Base-by-base conservation (phyloP, 1,140 invertebrate species). In the Aradophagus sp. region DNA sequence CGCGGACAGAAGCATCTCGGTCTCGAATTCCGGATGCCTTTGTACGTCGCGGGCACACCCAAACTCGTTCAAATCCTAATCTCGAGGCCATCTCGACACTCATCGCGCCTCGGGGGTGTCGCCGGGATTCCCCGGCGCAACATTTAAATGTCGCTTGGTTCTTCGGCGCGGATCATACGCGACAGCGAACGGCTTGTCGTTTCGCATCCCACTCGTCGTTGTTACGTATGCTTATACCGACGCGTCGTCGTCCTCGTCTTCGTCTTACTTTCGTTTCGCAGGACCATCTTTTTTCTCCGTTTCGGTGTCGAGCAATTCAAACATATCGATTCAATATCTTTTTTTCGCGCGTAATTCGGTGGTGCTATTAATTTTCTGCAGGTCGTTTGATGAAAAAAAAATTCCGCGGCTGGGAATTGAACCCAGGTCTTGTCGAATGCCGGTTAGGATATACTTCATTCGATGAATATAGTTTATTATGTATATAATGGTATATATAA, bases 11-110 rank as follows among this genome's bases (percentile, higher is more conserved):
- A 81, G 74, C 65, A 23, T 32, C 74, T 68, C 56, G 31, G 50
- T 55, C 71, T 67, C 63, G 47, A 76, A 78, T 80, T 76, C 74
- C 76, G 76, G 72, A 78, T 80, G 78, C 76, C 68, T 73, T 72
- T 73, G 55, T 65, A 59, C 36, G 68, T 73, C 50, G 55, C 52
- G 65, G 77, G 76, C 79, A 81, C 80, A 80, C 79, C 80, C 79
- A 79, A 77, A 72, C 62, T 71, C 73, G 70, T 76, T 80, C 61
- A 78, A 77, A 80, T 80, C 70, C 77, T 77, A 80, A 81, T 81
- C 80, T 81, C 66, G 71, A 71, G 69, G 65, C 74, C 73, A 75
- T 77, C 63, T 71, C 62, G 67, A 76, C 70, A 62, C 72, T 80
- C 78, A 72, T 79, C 78, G 79, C 56, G 72, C 63, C 55, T 63